These are phyloP conservation scores for Ptilorrhoa leucosticta DNA, from an alignment of 2,113 vertebrate species.

Conservation along the genomic window DNA sequence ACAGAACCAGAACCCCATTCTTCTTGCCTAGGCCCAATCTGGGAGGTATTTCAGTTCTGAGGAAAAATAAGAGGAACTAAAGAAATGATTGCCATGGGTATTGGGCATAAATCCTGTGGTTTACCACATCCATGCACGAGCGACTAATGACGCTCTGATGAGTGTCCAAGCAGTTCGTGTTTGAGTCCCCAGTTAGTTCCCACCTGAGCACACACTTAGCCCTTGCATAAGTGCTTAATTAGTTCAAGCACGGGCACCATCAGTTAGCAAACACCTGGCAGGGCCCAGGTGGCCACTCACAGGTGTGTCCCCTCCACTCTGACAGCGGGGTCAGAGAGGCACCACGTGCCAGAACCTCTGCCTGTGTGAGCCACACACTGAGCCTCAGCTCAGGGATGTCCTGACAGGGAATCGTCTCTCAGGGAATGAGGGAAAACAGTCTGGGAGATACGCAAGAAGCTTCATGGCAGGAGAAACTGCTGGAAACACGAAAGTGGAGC, in stretches of 20 bases:
- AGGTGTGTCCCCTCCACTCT: not conserved
- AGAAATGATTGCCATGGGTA: not conserved
- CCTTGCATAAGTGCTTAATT: fast-evolving
- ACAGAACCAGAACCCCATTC: not conserved
- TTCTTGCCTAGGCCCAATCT: not conserved
- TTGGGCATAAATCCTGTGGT: not conserved
- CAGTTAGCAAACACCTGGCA: not conserved
- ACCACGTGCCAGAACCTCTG: fast-evolving
- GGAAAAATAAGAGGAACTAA: not conserved
- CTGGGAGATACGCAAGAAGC: not conserved
- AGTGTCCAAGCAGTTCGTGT: not conserved
- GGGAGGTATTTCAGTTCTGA: not conserved
- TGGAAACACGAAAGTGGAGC: not conserved
- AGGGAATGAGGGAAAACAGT: not conserved
- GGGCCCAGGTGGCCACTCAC: not conserved
- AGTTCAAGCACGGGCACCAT: not conserved
- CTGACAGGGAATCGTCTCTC: not conserved
- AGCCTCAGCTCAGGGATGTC: fast-evolving
- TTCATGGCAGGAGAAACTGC: not conserved
- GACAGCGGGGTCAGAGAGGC: not conserved
- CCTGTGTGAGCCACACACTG: fast-evolving
- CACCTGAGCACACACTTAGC: not conserved
- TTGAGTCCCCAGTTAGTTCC: not conserved
- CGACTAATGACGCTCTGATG: fast-evolving
- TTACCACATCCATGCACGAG: not conserved